Evolutionary conservation across 2,888 invertebrate genomes (phyloP), one percentile per base, ranked within the genome.

Genomic region (Lithophane socia): DNA sequence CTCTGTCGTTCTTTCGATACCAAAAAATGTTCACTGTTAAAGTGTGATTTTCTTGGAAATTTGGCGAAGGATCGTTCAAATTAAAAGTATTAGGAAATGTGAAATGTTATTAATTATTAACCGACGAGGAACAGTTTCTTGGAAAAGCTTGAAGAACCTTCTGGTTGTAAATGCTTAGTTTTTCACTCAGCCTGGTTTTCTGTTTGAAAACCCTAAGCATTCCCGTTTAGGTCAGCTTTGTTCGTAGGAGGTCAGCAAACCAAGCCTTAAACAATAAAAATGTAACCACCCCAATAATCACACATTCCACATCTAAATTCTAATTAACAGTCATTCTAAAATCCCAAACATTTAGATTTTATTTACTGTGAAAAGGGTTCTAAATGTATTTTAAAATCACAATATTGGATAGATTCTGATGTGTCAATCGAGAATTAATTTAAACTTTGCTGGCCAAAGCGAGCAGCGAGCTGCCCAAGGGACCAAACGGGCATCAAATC

Each of bases 341-440:
- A 77, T 7, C 80, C 82, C 87, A 78, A 87, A 84, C 87, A 85
- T 77, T 83, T 86, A 82, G 67, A 83, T 80, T 87, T 90, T 87
- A 87, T 89, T 89, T 88, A 89, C 89, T 90, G 88, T 88, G 89
- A 89, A 91, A 92, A 91, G 88, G 90, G 87, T 89, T 87, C 89
- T 88, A 86, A 87, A 91, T 91, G 92, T 91, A 91, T 92, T 94
- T 93, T 92, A 93, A 94, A 95, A 95, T 94, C 93, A 93, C 91
- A 92, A 91, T 91, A 92, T 92, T 90, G 92, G 91, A 91, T 91
- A 92, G 93, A 93, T 93, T 93, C 90, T 93, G 93, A 94, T 94
- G 93, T 95, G 94, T 95, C 96, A 95, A 96, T 95, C 92, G 92
- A 92, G 94, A 96, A 95, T 95, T 96, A 95, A 96, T 96, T 96